Evolutionary conservation across 2,113 vertebrate species (phyloP), one percentile per base, ranked within the genome.

Genomic region (Corythoichthys intestinalis): DNA sequence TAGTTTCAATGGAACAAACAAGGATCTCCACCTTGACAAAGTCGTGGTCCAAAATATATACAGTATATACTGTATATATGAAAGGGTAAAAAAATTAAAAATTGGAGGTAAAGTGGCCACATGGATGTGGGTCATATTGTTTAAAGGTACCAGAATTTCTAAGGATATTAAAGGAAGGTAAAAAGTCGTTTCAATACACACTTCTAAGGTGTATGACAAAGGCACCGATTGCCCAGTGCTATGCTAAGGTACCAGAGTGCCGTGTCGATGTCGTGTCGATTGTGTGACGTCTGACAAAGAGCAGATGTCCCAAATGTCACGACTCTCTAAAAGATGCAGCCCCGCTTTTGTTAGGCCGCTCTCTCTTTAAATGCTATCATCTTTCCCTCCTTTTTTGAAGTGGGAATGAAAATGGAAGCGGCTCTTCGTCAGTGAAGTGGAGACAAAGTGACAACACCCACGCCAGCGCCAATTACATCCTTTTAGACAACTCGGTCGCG

Each of bases 391-490:
- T 88, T 85, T 70, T 87, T 66, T 81, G 80, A 84, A 65, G 76
- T 38, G 48, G 14, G 47, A 20, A 41, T 87, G 80, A 86, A 85
- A 73, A 76, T 86, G 38, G 70, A 83, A 81, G 79, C 65, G 74
- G 77, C 34, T 58, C 35, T 15, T 56, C 37, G 60, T 83, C 73
- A 83, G 86, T 88, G 71, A 84, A 79, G 75, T 76, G 7, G n/a
- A 73, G 72, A 86, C 78, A 84, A 84, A 74, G 71, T 62, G 82
- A 82, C 69, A 86, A 88, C 86, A 88, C 90, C 87, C 86, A 88
- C 70, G 67, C 34, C 53, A 2, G 9, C 10, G 6, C 56, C 34
- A 6, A 57, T 4, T 14, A 57, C 28, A 35, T 57, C 54, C 9
- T 57, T 57, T 57, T 57, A 37, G 56, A 15, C 72, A 82, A 74